Evolutionary conservation across 2,888 invertebrate genomes (phyloP), one percentile per base, ranked within the genome.

Genomic region (Limnephilus lunatus): DNA sequence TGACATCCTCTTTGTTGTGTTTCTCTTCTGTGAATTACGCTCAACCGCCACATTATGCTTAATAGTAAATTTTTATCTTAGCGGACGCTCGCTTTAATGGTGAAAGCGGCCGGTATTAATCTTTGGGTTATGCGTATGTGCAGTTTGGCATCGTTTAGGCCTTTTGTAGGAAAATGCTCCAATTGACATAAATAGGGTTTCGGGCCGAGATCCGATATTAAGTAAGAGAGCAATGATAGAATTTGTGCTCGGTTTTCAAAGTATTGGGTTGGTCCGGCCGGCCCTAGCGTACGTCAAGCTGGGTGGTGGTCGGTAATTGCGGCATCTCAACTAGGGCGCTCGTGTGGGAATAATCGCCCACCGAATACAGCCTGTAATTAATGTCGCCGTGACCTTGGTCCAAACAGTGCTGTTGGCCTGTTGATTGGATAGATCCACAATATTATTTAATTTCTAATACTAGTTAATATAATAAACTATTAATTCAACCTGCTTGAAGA

Each of bases 301-400:
- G 7, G 68, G 25, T 68, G 68, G 53, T 19, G 25, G 25, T 68
- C 68, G 68, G 68, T 68, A 68, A 68, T 68, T 68, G 68, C 25
- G 25, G 68, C 68, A 68, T 68, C 68, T 68, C 68, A 53, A n/a
- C 68, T 68, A 31, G 35, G 32, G n/a, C 39, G 85, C 85, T 86
- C 39, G 48, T 44, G 39, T 86, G 35, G 83, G 83, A 68, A 68
- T 68, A 11, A 44, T 44, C 12, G 86, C 30, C 3, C 48, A 44
- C 44, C 48, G 83, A 35, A 83, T 83, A 83, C 83, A 35, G 68
- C 68, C 35, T 83, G 83, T 83, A 83, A 83, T 83, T 83, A 83
- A 35, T 83, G 83, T 83, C 35, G 32, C 86, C 86, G 48, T 86
- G 44, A 86, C 86, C 86, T 86, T 86, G 19, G 44, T 15, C 1